These are phyloP conservation scores for Parasteatoda tepidariorum DNA, from an alignment of 1,140 invertebrate genomes.

Conservation along the genomic window DNA sequence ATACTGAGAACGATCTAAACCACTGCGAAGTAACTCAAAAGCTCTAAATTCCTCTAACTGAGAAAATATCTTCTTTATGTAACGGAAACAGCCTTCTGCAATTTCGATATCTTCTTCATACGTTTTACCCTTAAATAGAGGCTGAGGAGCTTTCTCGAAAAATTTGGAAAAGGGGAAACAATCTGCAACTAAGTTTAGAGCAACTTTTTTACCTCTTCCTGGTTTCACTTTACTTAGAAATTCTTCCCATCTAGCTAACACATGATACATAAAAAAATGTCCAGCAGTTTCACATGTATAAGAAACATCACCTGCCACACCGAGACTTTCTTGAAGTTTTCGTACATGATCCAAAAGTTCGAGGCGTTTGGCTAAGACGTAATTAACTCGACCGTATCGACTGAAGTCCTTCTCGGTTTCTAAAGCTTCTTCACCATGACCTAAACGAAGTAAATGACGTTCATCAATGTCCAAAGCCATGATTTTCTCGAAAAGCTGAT, in stretches of 20 bases:
- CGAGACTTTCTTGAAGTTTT: constrained; percentile 84
- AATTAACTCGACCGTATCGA: constrained; percentile 98
- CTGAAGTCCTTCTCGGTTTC: constrained; percentile 99
- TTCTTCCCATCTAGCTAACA: constrained; percentile 91
- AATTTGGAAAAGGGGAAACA: constrained; percentile 85
- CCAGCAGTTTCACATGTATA: constrained; percentile 99
- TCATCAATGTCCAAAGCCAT: constrained; percentile 98
- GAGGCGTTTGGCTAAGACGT: constrained; percentile 92
- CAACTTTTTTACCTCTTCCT: constrained; percentile 55
- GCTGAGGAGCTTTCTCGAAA: constrained; percentile 92
- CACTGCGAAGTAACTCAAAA: constrained; percentile 90
- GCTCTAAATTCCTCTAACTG: constrained; percentile 98
- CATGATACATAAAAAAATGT: constrained; percentile 75
- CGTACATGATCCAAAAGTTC: constrained; percentile 92
- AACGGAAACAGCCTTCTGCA: constrained; percentile 93
- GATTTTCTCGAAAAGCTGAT: constrained; percentile 99
- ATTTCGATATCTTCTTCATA: constrained; percentile 91
- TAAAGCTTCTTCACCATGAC: constrained; percentile 97
- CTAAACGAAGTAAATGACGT: constrained; percentile 96
- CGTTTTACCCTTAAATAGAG: constrained; percentile 84
- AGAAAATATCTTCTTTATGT: constrained; percentile 95
- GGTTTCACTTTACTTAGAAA: constrained; percentile 78
- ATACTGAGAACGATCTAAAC: constrained; percentile 95
- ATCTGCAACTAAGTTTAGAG: constrained; percentile 18
- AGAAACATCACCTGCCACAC: constrained; percentile 89